These are phyloP conservation scores for Apamea epomidion DNA, from an alignment of 2,888 invertebrate species.

Conservation along the genomic window DNA sequence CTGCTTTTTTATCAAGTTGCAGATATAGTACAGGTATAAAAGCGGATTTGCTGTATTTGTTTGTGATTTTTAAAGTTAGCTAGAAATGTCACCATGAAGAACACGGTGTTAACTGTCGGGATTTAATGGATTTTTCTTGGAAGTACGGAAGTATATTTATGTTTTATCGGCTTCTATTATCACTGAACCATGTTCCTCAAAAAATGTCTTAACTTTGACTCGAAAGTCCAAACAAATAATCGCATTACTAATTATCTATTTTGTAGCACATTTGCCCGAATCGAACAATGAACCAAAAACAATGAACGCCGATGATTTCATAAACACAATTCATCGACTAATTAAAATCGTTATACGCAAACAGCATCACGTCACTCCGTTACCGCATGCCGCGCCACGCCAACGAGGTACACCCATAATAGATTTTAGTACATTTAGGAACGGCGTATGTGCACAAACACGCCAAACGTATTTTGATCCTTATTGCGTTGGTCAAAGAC, in stretches of 20 bases:
- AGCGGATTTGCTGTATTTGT: neutral
- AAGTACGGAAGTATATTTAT: neutral
- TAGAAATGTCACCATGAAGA: neutral
- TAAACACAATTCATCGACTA: constrained; percentile 75
- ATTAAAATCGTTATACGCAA: constrained; percentile 81
- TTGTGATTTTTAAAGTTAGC: neutral
- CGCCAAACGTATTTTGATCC: constrained; percentile 58
- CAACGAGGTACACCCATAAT: constrained; percentile 88
- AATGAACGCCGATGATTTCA: constrained; percentile 78
- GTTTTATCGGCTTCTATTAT: neutral
- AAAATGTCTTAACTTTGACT: neutral
- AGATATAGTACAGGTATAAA: neutral
- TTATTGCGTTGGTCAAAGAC: constrained; percentile 53
- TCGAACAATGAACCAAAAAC: constrained; percentile 65
- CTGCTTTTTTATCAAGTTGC: constrained; percentile 40
- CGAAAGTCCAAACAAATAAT: constrained; percentile 19
- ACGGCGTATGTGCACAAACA: constrained; percentile 65
- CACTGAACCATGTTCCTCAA: neutral
- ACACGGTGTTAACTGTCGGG: neutral
- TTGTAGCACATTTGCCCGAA: constrained; percentile 41
- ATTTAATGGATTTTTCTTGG: neutral
- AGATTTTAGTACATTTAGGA: constrained; percentile 73
- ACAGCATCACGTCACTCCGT: constrained; percentile 82
- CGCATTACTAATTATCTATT: constrained; percentile 44
- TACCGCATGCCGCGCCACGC: constrained; percentile 82